These are phyloP conservation scores for Leptodactylus fuscus DNA, from an alignment of 2,113 vertebrate species.

Conservation along the genomic window DNA sequence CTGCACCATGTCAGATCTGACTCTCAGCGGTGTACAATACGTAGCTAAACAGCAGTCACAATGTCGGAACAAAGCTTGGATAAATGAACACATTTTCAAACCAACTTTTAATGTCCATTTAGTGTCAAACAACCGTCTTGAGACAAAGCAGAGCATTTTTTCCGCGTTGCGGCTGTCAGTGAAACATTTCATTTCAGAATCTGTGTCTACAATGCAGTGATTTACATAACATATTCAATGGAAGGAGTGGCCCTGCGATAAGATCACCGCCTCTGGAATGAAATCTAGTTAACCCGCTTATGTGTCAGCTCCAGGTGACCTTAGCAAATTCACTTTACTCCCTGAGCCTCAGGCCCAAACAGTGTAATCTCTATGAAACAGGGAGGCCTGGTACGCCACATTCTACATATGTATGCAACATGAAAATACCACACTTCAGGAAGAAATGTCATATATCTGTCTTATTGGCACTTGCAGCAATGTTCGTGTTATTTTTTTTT, in stretches of 20 bases:
- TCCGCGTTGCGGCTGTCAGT: neutral
- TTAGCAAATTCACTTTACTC: neutral
- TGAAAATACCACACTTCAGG: too few relatives aligned
- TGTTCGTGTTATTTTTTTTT: neutral
- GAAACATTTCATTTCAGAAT: neutral
- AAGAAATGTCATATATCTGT: neutral
- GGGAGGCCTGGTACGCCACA: neutral
- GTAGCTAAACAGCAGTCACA: neutral
- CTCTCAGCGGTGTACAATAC: neutral
- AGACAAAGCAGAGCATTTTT: conserved; percentile 7
- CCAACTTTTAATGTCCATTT: neutral
- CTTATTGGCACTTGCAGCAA: neutral
- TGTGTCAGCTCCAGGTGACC: conserved; percentile 1
- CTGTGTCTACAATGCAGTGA: neutral
- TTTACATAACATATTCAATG: conserved; percentile 11
- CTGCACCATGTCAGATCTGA: neutral
- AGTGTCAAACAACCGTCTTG: neutral
- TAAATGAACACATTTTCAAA: neutral
- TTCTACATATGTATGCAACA: neutral
- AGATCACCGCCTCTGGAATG: conserved; percentile 27
- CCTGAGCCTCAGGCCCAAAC: conserved; percentile 26
- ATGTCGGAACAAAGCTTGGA: neutral
- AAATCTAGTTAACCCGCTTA: conserved; percentile 14
- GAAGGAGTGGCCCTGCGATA: neutral
- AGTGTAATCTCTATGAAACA: neutral